Evolutionary conservation across 2,888 invertebrate genomes (phyloP).

Genomic region (Artemia sinica): DNA sequence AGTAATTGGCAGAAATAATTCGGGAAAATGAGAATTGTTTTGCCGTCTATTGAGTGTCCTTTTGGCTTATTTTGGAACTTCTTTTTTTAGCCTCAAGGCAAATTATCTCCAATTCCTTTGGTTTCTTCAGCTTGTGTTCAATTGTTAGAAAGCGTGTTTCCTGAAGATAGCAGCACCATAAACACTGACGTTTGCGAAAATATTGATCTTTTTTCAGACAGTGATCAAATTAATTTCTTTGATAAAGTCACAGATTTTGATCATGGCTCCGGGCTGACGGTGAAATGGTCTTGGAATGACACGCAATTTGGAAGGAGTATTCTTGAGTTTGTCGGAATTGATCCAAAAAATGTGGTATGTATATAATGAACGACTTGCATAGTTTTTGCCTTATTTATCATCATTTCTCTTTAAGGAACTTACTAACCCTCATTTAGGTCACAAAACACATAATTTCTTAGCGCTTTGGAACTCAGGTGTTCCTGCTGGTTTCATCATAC

Average conservation of each 20-base stretch:
- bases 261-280: not conserved
- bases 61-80: not conserved
- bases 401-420: no score
- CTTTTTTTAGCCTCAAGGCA: not conserved
- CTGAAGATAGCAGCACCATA: not conserved
- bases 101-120: not conserved
- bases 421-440: no score
- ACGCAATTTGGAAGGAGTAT: slow-evolving; percentile 3
- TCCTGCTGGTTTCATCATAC: no score
- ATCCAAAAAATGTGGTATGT: slow-evolving; percentile 10
- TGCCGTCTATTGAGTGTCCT: no score
- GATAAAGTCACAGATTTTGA: slow-evolving; percentile 4
- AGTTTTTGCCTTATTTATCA: no score
- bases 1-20: no score
- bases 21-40: no score
- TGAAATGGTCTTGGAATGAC: not conserved
- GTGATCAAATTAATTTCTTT: not conserved
- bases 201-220: not conserved
- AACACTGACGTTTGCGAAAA: not conserved
- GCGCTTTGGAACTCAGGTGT: no score
- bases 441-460: no score
- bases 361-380: no score
- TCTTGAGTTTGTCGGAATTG: slow-evolving; percentile 6
- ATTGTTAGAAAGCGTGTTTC: slow-evolving; percentile 1
- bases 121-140: not conserved